phyloP scores from a whole-genome alignment of 2,113 vertebrate species.

The Sinocyclocheilus grahami region DNA sequence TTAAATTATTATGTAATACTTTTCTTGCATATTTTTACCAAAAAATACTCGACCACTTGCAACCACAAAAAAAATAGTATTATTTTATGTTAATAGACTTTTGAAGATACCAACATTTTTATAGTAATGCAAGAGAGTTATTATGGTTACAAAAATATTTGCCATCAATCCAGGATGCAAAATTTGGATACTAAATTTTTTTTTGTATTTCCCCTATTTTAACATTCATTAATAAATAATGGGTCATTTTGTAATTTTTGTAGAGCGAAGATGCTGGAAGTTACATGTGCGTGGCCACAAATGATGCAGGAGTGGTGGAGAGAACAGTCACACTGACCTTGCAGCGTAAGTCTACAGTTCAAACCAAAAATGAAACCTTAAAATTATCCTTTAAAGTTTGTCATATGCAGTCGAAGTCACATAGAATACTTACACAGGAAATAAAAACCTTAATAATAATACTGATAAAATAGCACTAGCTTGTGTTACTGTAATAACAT shows the following conservation, averaged over 20 bases:
- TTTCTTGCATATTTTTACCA: neutral
- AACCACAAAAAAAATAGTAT: neutral
- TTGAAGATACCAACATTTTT: neutral
- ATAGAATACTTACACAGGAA: neutral
- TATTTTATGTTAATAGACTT: neutral
- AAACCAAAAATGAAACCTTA: neutral
- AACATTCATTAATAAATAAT: neutral
- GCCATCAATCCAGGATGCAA: neutral
- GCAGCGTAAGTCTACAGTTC: conserved; percentile 79
- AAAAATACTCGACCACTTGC: neutral
- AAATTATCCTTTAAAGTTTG: neutral
- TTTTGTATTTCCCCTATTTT: neutral
- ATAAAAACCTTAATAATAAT: neutral
- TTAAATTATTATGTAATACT: neutral
- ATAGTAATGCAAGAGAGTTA: neutral
- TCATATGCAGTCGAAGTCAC: neutral
- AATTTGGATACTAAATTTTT: neutral
- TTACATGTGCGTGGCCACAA: conserved; percentile 93
- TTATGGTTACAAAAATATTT: neutral
- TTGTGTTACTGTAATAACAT: neutral
- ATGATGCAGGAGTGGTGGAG: conserved; percentile 88
- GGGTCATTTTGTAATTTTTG: neutral
- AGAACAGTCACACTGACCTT: conserved; percentile 85
- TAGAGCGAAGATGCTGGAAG: conserved; percentile 93
- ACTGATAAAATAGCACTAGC: too few species aligned